A percentile compares a stretch with the other conserved stretches of the same genome.
These are phyloP conservation scores for Harpagoxenus sublaevis DNA, from an alignment of 2,888 invertebrate species.

Conservation along the genomic window DNA sequence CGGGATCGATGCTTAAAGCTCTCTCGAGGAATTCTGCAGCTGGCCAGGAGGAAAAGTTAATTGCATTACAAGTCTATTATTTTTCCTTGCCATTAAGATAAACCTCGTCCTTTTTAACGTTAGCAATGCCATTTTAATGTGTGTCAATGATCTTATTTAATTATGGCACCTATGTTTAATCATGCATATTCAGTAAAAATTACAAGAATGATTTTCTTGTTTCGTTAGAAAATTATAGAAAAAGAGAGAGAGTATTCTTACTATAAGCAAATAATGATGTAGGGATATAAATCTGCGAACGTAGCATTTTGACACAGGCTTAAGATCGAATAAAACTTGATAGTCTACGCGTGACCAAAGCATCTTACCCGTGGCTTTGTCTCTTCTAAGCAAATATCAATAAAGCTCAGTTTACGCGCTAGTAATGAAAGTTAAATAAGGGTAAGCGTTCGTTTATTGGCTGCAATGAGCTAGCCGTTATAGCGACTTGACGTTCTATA, in stretches of 20 bases:
- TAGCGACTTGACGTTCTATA: slow-evolving; percentile 68
- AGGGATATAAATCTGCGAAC: neutral
- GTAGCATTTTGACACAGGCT: slow-evolving; percentile 21
- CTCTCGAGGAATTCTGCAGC: slow-evolving; percentile 47
- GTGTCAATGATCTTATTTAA: neutral
- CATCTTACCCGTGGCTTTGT: slow-evolving; percentile 78
- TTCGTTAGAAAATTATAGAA: neutral
- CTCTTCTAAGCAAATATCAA: slow-evolving; percentile 79
- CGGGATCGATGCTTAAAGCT: slow-evolving; percentile 51
- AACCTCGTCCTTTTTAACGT: neutral
- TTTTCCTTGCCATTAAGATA: slow-evolving; percentile 3
- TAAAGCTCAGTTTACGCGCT: slow-evolving; percentile 78
- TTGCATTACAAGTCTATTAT: slow-evolving; percentile 15
- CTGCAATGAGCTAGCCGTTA: slow-evolving; percentile 50
- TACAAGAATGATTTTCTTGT: neutral
- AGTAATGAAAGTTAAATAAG: slow-evolving; percentile 84
- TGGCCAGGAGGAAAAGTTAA: slow-evolving; percentile 47
- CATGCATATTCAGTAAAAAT: neutral
- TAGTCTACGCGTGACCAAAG: slow-evolving; percentile 77
- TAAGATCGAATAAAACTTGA: slow-evolving; percentile 45
- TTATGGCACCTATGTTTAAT: neutral
- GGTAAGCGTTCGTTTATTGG: slow-evolving; percentile 57
- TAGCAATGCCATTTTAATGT: neutral
- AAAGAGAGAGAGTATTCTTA: neutral
- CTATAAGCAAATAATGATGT: neutral